Evolutionary conservation across 2,888 invertebrate genomes (phyloP).

Genomic region (Aphrophora alni): DNA sequence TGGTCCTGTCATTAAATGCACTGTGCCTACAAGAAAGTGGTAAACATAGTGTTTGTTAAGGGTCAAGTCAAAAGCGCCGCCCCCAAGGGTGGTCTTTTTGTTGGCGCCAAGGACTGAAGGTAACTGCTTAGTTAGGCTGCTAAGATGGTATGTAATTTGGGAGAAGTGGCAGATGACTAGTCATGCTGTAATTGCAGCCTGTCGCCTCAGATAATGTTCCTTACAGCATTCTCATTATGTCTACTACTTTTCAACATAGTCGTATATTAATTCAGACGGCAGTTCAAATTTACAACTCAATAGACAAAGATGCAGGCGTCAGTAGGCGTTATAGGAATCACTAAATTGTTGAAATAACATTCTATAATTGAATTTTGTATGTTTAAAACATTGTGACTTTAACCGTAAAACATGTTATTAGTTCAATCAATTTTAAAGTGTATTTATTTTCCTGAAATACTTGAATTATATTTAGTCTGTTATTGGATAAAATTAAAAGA

Average conservation of each 20-base stretch:
- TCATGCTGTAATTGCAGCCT: not conserved
- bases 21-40: not conserved
- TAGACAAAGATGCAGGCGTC: not conserved
- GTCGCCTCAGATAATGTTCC: not conserved
- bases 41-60: slow-evolving; percentile 9
- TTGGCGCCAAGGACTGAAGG: not conserved
- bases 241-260: not conserved
- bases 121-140: not conserved
- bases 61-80: not conserved
- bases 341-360: too few species aligned
- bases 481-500: too few species aligned
- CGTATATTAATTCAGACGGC: not conserved
- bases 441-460: too few species aligned
- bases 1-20: not conserved
- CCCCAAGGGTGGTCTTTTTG: not conserved
- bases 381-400: too few species aligned
- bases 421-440: too few species aligned
- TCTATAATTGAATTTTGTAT: too few species aligned
- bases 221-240: not conserved
- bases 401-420: too few species aligned
- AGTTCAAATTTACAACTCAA: not conserved
- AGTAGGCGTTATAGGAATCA: too few species aligned
- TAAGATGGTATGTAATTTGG: slow-evolving; percentile 1
- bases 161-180: not conserved
- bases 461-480: too few species aligned